Base-by-base conservation (phyloP, 2,113 vertebrate genomes). In the Verasper variegatus region DNA sequence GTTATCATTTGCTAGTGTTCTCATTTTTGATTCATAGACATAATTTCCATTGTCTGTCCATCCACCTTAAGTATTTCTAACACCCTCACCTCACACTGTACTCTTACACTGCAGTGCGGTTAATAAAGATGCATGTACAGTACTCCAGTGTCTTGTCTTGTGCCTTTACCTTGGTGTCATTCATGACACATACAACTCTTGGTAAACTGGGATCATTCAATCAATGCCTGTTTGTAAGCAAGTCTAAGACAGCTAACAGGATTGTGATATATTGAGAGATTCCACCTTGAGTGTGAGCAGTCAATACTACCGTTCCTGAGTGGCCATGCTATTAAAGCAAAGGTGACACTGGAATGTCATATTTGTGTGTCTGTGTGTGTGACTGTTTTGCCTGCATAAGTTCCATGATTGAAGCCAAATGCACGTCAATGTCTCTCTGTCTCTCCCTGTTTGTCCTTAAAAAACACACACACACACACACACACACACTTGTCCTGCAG, bases 231-330 rank as follows among this genome's bases (percentile, higher is more conserved):
- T 86, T 85, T 90, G 75, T 78, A 71, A 85, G 77, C 80, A 66
- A 35, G 68, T 80, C 66, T 40, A 8, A 74, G 82, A 85, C 88
- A 86, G 85, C 74, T 87, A 83, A 89, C 77, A 69, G 80, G 77
- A 89, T 76, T 86, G 87, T 82, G 86, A 88, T 86, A 85, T 74
- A 89, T 89, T 83, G 87, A 90, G 87, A 82, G 78, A 90, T 84
- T 83, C 87, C 85, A 86, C 84, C 81, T 86, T 81, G 85, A 63
- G 83, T 0, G 83, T 0, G 15, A 69, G 76, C 81, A 65, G 86
- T 91, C 86, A 78, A 87, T 90, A 87, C 62, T 27, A 73, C 55
- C 71, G 18, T 78, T 86, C 79, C 74, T 65, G 79, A 52, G 71
- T 55, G 27, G 63, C 65, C 55, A n/a, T 18, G 65, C 82, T 60